A percentile compares a stretch with the other conserved stretches of the same genome.
Conservation (phyloP, 2,113 vertebrate genomes). For the Crotalus viridis region DNA sequence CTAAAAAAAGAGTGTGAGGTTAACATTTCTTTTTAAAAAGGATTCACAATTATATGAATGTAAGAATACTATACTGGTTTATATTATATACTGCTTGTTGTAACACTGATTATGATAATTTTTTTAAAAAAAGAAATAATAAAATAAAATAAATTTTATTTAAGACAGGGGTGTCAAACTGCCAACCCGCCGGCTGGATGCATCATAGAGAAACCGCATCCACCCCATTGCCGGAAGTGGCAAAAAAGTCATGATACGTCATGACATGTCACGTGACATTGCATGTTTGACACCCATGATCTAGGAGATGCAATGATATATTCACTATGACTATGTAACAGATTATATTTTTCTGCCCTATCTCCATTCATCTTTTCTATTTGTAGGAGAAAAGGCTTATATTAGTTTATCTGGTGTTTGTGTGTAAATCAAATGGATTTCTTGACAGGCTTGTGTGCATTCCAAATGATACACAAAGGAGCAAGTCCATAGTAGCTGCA, state of each 20-base stretch:
- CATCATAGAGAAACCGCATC: no score
- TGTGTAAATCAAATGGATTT: slow-evolving; percentile 23
- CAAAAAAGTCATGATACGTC: no score
- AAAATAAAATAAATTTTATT: background rate
- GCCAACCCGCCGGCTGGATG: no score
- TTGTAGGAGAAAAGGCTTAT: background rate
- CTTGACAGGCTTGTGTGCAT: slow-evolving; percentile 6
- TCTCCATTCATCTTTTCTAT: background rate
- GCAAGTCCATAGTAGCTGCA: background rate
- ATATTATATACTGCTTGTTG: no score
- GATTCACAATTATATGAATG: background rate
- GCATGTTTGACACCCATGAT: no score
- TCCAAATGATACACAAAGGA: background rate
- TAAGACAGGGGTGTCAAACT: background rate
- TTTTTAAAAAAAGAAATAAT: background rate
- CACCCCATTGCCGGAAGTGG: no score
- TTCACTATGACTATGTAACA: background rate
- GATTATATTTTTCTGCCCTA: background rate
- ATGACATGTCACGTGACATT: no score
- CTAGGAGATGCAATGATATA: background rate
- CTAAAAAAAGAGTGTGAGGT: background rate
- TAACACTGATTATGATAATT: background rate
- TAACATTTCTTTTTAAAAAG: background rate
- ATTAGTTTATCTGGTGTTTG: background rate
- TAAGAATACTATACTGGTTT: background rate